A percentile compares a stretch with the other conserved stretches of the same genome.
These are phyloP conservation scores for Patella pellucida DNA, from an alignment of 2,888 invertebrate genomes.

Conservation along the genomic window DNA sequence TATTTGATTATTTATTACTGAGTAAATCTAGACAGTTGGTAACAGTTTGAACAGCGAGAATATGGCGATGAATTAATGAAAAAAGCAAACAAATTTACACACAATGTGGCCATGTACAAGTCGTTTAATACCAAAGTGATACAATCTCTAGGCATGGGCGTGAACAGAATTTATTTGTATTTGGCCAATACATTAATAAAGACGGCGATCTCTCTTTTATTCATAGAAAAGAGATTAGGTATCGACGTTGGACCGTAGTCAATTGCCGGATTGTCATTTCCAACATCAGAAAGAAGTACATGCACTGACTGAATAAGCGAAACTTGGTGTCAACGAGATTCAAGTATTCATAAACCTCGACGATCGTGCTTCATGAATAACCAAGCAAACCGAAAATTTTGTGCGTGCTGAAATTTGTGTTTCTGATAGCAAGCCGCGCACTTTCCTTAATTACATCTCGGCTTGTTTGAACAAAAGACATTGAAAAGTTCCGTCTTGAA, in stretches of 20 bases:
- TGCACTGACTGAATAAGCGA: background rate
- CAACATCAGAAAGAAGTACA: conserved; percentile 5
- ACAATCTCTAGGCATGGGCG: conserved; percentile 23
- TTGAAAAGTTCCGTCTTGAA: conserved; percentile 25
- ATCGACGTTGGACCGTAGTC: conserved; percentile 20
- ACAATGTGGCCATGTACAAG: conserved; percentile 22
- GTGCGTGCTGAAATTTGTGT: conserved; percentile 22
- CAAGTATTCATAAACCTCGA: background rate
- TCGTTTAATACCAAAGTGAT: conserved; percentile 34
- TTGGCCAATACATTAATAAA: conserved; percentile 34
- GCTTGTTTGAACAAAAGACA: conserved; percentile 22
- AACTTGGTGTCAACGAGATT: conserved; percentile 6
- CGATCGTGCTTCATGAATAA: conserved; percentile 5
- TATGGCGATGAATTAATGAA: conserved; percentile 22
- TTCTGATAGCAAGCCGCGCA: conserved; percentile 13
- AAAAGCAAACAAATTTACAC: conserved; percentile 24
- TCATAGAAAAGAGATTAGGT: conserved; percentile 30
- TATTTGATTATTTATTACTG: conserved; percentile 3
- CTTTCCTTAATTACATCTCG: conserved; percentile 31
- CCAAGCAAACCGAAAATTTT: background rate
- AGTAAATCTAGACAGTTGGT: conserved; percentile 21
- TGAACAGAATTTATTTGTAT: conserved; percentile 30
- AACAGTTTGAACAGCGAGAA: conserved; percentile 12
- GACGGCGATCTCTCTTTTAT: conserved; percentile 27
- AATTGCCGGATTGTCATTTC: conserved; percentile 10